Base-by-base conservation (phyloP, 2,888 invertebrate genomes). In the Abrostola triplasia region DNA sequence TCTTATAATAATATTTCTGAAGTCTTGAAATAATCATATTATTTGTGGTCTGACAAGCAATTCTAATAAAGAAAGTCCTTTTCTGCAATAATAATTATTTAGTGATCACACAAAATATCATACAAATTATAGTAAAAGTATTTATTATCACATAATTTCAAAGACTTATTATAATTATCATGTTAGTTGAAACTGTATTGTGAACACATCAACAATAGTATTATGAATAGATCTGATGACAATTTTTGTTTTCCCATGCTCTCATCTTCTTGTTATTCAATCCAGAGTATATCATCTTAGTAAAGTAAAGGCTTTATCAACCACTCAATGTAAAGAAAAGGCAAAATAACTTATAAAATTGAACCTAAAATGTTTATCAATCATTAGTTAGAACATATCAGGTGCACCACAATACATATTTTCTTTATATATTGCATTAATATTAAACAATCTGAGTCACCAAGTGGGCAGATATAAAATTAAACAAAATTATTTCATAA, bases 181-280 rank as follows among this genome's bases (percentile, higher is more conserved):
- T n/a, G 6, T n/a, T 52, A 37, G 35, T 10, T 55, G 13, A n/a
- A 51, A 12, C 11, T 59, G 41, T 51, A 53, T 71, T 58, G 60
- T 68, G 47, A 61, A 59, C 7, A 54, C 53, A 37, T 52, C 35
- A 66, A 64, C 53, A 59, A 55, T 76, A 86, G 87, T 87, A 87
- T 87, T 87, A 83, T 76, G 38, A 48, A 77, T 80, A 84, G 87
- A 87, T 87, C 87, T 87, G 87, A 87, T 53, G 36, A 50, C 50
- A 54, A 66, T 59, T n/a, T n/a, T n/a, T n/a, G n/a, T n/a, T n/a
- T n/a, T n/a, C n/a, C n/a, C n/a, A n/a, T n/a, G n/a, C n/a, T n/a
- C n/a, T n/a, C n/a, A n/a, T n/a, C n/a, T n/a, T n/a, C 69, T 59
- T n/a, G 64, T 69, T 38, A 76, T 4, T 10, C 0, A 40, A 40